Conservation (phyloP, 2,888 invertebrate species). For the Orthonychiurus folsomi region DNA sequence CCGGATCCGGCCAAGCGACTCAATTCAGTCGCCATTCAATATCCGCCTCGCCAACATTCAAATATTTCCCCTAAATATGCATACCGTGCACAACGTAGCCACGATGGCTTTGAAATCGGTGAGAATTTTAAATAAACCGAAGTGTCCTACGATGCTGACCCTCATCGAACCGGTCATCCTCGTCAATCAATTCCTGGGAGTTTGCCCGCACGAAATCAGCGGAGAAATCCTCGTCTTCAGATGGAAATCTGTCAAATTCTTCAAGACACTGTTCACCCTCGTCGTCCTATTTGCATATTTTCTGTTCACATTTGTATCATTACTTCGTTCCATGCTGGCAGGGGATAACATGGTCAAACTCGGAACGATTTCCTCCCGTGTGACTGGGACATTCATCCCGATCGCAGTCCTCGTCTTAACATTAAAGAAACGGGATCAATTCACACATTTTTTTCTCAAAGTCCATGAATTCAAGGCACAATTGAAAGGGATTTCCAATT, state of each 20-base stretch:
- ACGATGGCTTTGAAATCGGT: not conserved
- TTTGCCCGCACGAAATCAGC: conserved; percentile 34
- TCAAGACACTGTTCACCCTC: conserved; percentile 27
- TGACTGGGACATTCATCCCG: conserved; percentile 25
- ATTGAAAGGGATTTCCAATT: conserved; percentile 25
- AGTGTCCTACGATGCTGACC: not conserved
- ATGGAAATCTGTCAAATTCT: conserved; percentile 23
- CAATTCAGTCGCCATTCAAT: too few species aligned
- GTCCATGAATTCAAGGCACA: conserved; percentile 29
- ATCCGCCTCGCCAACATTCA: too few species aligned
- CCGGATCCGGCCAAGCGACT: too few species aligned
- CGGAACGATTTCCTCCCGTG: conserved; percentile 23
- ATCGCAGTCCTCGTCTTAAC: conserved; percentile 29
- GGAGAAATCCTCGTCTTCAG: conserved; percentile 29
- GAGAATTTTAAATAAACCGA: not conserved
- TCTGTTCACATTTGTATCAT: conserved; percentile 23
- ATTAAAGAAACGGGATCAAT: conserved; percentile 26
- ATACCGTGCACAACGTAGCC: not conserved
- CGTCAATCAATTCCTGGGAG: conserved; percentile 32
- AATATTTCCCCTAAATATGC: too few species aligned
- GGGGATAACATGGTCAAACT: conserved; percentile 24
- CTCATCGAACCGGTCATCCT: conserved; percentile 25
- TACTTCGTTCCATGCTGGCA: conserved; percentile 19
- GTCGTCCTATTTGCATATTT: conserved; percentile 25
- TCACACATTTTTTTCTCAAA: conserved; percentile 32